Base-by-base conservation (phyloP, 2,113 vertebrate genomes). In the Microtus richardsoni region DNA sequence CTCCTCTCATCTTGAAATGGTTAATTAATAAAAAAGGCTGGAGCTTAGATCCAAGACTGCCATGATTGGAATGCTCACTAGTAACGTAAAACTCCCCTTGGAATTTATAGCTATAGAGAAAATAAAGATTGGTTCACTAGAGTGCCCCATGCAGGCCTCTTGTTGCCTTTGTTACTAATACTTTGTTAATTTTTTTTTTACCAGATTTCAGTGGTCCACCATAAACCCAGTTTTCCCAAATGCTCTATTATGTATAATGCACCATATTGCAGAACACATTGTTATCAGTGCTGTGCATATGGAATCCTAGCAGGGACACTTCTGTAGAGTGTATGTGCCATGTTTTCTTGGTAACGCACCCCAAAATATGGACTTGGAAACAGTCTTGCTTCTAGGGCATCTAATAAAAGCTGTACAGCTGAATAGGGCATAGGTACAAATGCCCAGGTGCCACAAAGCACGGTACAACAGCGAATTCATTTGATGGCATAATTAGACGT, bases 221-320 rank as follows among this genome's bases (percentile, higher is more conserved):
- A 77, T 84, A 91, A 93, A 66, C 39, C 60, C 94, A 36, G 91
- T 84, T 88, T 91, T 33, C 64, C 60, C 68, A 62, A 82, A 87
- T 79, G 75, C 30, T 70, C 47, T 88, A 49, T 74, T 83, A 75
- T 92, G 75, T 84, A 75, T 80, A 88, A 36, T 58, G 17, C 0
- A 39, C 60, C 28, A 74, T 58, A 89, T 87, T 96, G 80, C 3
- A 83, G 39, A 87, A 87, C 39, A 83, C 74, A 91, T 79, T 68
- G 47, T 9, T 68, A 78, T 96, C 39, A 60, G 36, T n/a, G 52
- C 39, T 5, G 39, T 24, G 54, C 66, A 80, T 52, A 91, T 44
- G 28, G 26, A 83, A 79, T 94, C 62, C 30, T 39, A 88, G 87
- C 88, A 91, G 74, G 91, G 64, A 80, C 11, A 39, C 21, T 14